phyloP scores from a whole-genome alignment of 2,888 invertebrate species.

The Drosophila paramelanica region DNA sequence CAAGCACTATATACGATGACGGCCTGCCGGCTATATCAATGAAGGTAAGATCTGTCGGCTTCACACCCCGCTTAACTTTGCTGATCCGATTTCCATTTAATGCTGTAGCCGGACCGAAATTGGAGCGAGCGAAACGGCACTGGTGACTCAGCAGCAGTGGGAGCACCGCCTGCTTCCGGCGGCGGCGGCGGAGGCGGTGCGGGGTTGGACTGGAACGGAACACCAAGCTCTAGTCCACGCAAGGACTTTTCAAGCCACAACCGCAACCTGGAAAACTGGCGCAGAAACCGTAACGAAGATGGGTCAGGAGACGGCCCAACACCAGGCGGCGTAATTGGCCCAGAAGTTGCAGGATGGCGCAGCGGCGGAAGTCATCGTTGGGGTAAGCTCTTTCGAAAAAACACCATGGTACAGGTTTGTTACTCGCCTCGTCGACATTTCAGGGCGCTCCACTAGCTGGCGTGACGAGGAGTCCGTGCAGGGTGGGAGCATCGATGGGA shows the following conservation, averaged over 20 bases:
- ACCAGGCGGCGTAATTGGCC: conserved; percentile 22
- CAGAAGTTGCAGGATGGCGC: conserved; percentile 71
- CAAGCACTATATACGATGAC: conserved; percentile 83
- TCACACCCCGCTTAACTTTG: not conserved
- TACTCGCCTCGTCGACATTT: not conserved
- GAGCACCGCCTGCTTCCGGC: not conserved
- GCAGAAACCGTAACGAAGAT: conserved; percentile 82
- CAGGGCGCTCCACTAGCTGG: conserved; percentile 84
- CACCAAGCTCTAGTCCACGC: conserved; percentile 83
- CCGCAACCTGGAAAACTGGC: conserved; percentile 84
- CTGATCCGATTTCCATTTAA: not conserved
- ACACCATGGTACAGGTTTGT: not conserved
- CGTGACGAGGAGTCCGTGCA: conserved; percentile 80
- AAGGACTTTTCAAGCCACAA: conserved; percentile 82
- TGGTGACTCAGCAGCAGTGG: conserved; percentile 53
- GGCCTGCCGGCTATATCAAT: conserved; percentile 60
- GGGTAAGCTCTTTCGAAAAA: conserved; percentile 65
- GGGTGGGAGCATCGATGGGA: conserved; percentile 35
- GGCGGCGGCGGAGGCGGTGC: conserved; percentile 25
- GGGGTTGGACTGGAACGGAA: conserved; percentile 81
- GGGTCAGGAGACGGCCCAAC: conserved; percentile 66
- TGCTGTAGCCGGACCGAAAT: conserved; percentile 77
- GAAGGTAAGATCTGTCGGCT: conserved; percentile 58
- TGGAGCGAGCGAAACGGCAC: conserved; percentile 84
- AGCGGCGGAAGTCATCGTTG: conserved; percentile 74